These are phyloP conservation scores for Plotosus lineatus DNA, from an alignment of 2,113 vertebrate genomes.

Conservation along the genomic window DNA sequence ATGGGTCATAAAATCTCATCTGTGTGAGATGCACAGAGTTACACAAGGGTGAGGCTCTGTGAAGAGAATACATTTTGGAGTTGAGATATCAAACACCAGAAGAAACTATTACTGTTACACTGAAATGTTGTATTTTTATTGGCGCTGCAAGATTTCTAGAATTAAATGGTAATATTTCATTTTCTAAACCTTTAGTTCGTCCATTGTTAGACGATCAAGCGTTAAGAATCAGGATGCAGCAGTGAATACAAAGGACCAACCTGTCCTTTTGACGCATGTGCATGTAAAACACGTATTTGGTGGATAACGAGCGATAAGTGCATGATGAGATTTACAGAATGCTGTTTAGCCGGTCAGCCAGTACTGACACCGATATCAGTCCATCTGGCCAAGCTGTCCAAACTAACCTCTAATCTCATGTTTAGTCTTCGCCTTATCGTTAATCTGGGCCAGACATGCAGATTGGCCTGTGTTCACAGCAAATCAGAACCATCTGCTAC, in stretches of 20 bases:
- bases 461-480: conserved; percentile 22
- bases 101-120: neutral
- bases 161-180: neutral
- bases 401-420: conserved; percentile 48
- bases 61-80: neutral
- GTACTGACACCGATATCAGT: conserved; percentile 10
- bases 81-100: neutral
- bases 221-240: too few relatives aligned
- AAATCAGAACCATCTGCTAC: conserved; percentile 33
- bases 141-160: neutral
- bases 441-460: conserved; percentile 21
- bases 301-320: conserved; percentile 4
- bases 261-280: neutral
- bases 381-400: conserved; percentile 32
- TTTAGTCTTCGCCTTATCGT: conserved; percentile 44
- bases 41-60: conserved; percentile 11
- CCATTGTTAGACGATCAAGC: neutral
- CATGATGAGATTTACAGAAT: conserved; percentile 39
- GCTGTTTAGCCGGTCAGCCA: conserved; percentile 22
- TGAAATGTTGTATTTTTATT: neutral
- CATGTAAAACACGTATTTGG: neutral
- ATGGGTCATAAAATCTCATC: conserved; percentile 16
- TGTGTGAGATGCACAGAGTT: conserved; percentile 4
- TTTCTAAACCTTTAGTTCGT: neutral
- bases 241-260: too few relatives aligned